Evolutionary conservation across 2,797 vertebrate species (phyloP), one percentile per base, ranked within the genome.

Genomic region (Petrocephalus sullivani): DNA sequence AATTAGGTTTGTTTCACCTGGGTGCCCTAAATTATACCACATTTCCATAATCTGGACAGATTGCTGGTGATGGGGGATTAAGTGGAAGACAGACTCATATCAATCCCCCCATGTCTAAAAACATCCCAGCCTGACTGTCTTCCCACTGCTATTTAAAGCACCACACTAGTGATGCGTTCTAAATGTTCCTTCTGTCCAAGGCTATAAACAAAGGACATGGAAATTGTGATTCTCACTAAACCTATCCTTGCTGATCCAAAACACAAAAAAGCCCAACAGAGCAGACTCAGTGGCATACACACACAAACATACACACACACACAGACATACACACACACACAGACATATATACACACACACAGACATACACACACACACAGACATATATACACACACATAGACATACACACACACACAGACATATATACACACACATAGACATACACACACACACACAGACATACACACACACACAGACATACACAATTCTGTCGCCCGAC

Each of bases 61-160:
- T 23, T 12, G 10, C 9, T 16, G n/a, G 33, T 46, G 21, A n/a
- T 23, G 75, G 21, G 37, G n/a, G 41, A 37, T 28, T 85, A 54
- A 58, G 84, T 57, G 28, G 81, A 81, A 81, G 28, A 60, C 33
- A 83, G 37, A 60, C 56, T 78, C 1, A n/a, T 46, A 78, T 78
- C 57, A 49, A 56, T 88, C 46, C n/a, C n/a, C 54, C 41, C 10
- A 58, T 46, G 87, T 61, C 41, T 46, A 83, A 83, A 83, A 58
- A 82, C 56, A 51, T 23, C 28, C 56, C 61, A 64, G 19, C 12
- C 46, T 14, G 56, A 46, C 54, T 61, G 33, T 83, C 10, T 88
- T 60, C 56, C 16, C 75, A 60, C 21, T 54, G 10, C 88, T 85
- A 85, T 88, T 88, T 85, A 71, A 67, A 86, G 82, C 37, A 46